Conservation (phyloP, 1,140 invertebrate genomes). For the Drosophila chauvacae region DNA sequence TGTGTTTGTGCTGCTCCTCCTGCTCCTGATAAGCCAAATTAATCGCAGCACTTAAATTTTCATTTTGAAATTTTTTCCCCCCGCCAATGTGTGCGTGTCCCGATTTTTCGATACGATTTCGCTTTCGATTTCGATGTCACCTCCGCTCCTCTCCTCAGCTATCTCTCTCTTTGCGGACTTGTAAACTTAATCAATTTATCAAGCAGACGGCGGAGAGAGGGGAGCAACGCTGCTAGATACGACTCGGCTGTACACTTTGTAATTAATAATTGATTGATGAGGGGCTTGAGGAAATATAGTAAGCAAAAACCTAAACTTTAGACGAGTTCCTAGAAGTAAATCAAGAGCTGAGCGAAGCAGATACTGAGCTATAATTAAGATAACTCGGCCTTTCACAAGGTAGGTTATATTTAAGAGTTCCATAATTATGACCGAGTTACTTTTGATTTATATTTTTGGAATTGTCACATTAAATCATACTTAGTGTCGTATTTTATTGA, state of each 20-base stretch:
- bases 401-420: neutral
- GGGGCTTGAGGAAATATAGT: conserved; percentile 19
- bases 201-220: conserved; percentile 5
- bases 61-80: conserved; percentile 63
- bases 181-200: conserved; percentile 81
- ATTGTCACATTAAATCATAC: no score
- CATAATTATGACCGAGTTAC: neutral
- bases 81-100: conserved; percentile 23
- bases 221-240: conserved; percentile 12
- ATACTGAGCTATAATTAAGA: conserved; percentile 23
- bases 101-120: conserved; percentile 54
- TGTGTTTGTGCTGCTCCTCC: conserved; percentile 8
- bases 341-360: neutral
- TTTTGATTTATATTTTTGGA: neutral
- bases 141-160: neutral
- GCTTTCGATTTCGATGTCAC: conserved; percentile 48
- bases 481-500: neutral
- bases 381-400: neutral
- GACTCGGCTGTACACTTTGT: conserved; percentile 57
- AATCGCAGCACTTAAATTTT: conserved; percentile 83
- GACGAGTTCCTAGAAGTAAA: conserved; percentile 11
- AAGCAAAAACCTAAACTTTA: conserved; percentile 34
- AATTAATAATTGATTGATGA: conserved; percentile 83
- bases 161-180: conserved; percentile 38
- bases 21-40: conserved; percentile 77